Conservation (phyloP, 1,140 invertebrate species). For the Dendrolimus kikuchii region DNA sequence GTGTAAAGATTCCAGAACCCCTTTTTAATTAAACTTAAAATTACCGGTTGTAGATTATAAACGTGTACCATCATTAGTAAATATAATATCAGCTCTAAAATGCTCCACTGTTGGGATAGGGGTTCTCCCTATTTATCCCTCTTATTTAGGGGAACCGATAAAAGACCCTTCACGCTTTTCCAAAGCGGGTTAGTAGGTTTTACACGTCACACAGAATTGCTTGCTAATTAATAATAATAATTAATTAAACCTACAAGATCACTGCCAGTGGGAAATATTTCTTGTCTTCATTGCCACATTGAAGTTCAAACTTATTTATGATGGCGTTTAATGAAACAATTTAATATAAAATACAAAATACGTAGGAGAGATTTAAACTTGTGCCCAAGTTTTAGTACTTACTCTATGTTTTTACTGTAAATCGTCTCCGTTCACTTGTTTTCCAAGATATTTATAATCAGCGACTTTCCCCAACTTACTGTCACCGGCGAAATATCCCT, state of each 20-base stretch:
- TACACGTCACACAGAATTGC: no score
- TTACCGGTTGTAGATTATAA: conserved; percentile 49
- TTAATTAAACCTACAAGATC: no score
- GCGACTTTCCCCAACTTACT: conserved; percentile 51
- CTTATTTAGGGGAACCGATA: no score
- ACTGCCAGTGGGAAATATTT: no score
- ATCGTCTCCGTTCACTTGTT: conserved; percentile 33
- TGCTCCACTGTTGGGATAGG: no score
- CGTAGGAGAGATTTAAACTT: conserved; percentile 15
- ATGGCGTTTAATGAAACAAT: not conserved
- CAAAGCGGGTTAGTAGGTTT: no score
- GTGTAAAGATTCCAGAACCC: conserved; percentile 38
- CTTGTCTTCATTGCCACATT: no score
- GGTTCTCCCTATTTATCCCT: no score
- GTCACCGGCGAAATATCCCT: conserved; percentile 61
- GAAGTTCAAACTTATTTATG: no score
- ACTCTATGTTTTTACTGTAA: conserved; percentile 34
- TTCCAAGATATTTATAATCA: conserved; percentile 57
- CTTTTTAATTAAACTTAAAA: conserved; percentile 62
- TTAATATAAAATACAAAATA: conserved; percentile 11
- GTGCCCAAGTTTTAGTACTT: conserved; percentile 29
- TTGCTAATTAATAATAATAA: no score
- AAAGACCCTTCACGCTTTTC: no score
- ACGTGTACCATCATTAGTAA: conserved; percentile 11
- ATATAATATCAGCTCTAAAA: no score